A percentile compares a stretch with the other conserved stretches of the same genome.
These are phyloP conservation scores for Luperina testacea DNA, from an alignment of 2,888 invertebrate species.

Conservation along the genomic window DNA sequence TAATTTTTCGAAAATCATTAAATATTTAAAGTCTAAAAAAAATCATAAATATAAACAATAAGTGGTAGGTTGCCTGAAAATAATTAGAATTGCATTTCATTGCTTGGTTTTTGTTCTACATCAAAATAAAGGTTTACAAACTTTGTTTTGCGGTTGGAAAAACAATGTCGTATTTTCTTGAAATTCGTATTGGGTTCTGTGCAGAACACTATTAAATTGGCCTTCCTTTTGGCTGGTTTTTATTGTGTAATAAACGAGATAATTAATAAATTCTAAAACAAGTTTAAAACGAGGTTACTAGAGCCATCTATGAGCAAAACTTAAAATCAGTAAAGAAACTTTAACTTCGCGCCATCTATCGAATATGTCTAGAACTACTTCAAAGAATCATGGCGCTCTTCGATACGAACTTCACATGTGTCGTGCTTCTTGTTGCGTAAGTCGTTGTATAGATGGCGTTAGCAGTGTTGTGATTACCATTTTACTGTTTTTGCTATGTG, in stretches of 20 bases:
- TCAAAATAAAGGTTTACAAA: conserved; percentile 2
- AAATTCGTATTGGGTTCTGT: not conserved
- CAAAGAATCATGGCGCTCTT: conserved; percentile 65
- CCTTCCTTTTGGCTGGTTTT: not conserved
- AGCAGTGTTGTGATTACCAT: conserved; percentile 17
- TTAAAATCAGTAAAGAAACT: not conserved
- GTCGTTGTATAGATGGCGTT: conserved; percentile 65
- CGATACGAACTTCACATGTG: not conserved
- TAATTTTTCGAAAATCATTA: not conserved
- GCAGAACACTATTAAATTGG: not conserved
- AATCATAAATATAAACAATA: no score
- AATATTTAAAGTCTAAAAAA: not conserved
- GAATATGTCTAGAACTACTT: conserved; percentile 2
- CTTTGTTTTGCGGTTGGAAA: conserved; percentile 19
- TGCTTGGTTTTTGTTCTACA: not conserved
- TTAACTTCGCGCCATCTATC: conserved; percentile 58
- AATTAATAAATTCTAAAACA: not conserved
- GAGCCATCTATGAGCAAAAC: conserved; percentile 28
- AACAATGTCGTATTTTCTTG: not conserved
- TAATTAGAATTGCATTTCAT: not conserved
- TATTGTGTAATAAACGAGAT: not conserved
- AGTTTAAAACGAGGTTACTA: not conserved
- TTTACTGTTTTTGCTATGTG: not conserved
- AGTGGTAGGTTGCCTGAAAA: not conserved
- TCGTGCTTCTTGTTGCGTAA: not conserved